Conservation (phyloP, 2,797 vertebrate genomes). For the Pelobates cultripes region DNA sequence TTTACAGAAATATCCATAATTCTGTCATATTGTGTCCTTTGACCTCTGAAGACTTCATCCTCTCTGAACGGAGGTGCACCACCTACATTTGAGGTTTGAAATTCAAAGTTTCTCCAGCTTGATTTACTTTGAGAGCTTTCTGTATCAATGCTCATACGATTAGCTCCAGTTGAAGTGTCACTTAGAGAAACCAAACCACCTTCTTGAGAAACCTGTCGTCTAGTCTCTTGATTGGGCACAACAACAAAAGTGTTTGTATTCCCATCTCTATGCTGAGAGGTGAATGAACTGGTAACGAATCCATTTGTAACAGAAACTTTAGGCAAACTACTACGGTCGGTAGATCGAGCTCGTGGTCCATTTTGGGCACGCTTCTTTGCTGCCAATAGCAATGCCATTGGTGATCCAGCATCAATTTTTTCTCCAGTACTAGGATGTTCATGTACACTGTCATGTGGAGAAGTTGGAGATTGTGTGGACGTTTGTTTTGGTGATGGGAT, state of each 20-base stretch:
- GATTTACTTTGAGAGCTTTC: not conserved
- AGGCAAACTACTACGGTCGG: not conserved
- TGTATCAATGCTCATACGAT: not conserved
- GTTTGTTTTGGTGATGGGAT: not conserved
- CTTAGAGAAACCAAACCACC: constrained; percentile 15
- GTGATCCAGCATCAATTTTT: constrained; percentile 70
- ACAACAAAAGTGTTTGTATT: constrained; percentile 68
- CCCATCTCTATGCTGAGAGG: constrained; percentile 54
- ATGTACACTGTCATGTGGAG: constrained; percentile 39
- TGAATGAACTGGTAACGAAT: constrained; percentile 50
- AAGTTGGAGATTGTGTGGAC: rapidly evolving
- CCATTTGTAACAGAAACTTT: constrained; percentile 42
- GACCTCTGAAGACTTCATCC: not conserved
- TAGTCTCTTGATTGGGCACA: constrained; percentile 64
- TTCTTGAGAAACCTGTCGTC: rapidly evolving
- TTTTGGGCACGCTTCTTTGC: constrained; percentile 73
- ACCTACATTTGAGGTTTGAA: not conserved
- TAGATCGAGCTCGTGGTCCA: constrained; percentile 59
- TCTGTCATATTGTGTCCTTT: not conserved
- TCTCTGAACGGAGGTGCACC: not conserved
- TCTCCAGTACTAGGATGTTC: constrained; percentile 72
- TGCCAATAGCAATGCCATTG: constrained; percentile 77
- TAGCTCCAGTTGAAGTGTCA: not conserved
- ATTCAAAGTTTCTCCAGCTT: constrained; percentile 2
- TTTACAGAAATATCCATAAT: not conserved